A percentile compares a stretch with the other conserved stretches of the same genome.
phyloP scores from a whole-genome alignment of 1,140 invertebrate genomes.

The Drosophila dunni region DNA sequence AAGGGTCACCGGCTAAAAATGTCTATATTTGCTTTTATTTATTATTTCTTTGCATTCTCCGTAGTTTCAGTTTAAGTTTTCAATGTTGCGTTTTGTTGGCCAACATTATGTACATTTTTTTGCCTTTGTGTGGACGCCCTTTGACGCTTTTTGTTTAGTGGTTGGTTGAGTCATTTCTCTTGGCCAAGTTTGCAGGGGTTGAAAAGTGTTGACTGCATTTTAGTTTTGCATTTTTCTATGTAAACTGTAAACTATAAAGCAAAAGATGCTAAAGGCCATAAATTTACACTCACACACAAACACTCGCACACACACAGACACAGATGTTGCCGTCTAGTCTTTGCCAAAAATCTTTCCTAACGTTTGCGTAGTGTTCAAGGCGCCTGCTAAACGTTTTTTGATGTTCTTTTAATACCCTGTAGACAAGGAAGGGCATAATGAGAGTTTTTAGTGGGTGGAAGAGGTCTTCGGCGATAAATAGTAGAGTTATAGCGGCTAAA shows the following conservation, averaged over 20 bases:
- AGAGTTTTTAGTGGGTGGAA: background rate
- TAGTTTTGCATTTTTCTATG: constrained; percentile 24
- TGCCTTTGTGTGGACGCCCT: constrained; percentile 35
- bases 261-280: constrained; percentile 27
- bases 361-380: constrained; percentile 24
- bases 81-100: constrained; percentile 59
- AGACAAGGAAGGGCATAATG: background rate
- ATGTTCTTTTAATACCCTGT: constrained; percentile 28
- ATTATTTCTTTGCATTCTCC: constrained; percentile 36
- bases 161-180: constrained; percentile 57
- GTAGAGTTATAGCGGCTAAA: no score
- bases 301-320: background rate
- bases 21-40: constrained; percentile 29
- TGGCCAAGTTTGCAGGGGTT: constrained; percentile 40
- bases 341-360: constrained; percentile 31
- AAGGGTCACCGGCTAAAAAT: constrained; percentile 74
- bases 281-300: constrained; percentile 17
- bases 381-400: constrained; percentile 39
- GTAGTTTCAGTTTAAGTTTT: constrained; percentile 29
- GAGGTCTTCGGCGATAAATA: background rate
- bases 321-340: constrained; percentile 14
- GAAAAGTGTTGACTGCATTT: constrained; percentile 52
- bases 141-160: constrained; percentile 38
- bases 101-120: constrained; percentile 28
- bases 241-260: constrained; percentile 16